A percentile compares a stretch with the other conserved stretches of the same genome.
Conservation (phyloP, 2,888 invertebrate genomes). For the Orthosia gracilis region DNA sequence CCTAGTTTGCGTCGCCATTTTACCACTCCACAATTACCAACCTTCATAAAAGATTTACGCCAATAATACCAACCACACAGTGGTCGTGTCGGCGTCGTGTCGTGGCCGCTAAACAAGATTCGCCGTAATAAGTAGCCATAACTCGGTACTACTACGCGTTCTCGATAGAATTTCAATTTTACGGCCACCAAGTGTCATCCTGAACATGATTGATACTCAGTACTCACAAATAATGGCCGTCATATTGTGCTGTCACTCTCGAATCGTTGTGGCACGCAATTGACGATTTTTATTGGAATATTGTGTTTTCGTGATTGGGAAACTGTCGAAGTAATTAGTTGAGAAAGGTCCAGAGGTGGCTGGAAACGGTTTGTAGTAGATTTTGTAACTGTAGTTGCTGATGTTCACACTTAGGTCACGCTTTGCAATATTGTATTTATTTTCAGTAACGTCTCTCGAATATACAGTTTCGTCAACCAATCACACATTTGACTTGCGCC, state of each 20-base stretch:
- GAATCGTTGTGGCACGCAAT: conserved; percentile 38
- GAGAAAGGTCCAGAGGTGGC: conserved; percentile 14
- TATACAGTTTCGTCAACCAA: conserved; percentile 4
- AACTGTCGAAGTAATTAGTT: conserved; percentile 45
- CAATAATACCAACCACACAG: conserved; percentile 60
- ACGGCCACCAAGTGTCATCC: conserved; percentile 73
- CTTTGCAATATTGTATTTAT: conserved; percentile 9
- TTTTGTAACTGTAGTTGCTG: conserved; percentile 12
- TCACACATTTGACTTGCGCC: neutral
- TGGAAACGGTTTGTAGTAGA: neutral
- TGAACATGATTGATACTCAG: conserved; percentile 80
- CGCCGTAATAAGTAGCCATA: conserved; percentile 80
- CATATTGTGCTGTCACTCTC: conserved; percentile 78
- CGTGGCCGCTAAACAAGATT: conserved; percentile 56
- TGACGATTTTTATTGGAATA: conserved; percentile 51
- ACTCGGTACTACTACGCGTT: conserved; percentile 72
- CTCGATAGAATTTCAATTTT: conserved; percentile 82
- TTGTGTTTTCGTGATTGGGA: conserved; percentile 26
- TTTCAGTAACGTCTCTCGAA: neutral
- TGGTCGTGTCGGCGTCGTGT: conserved; percentile 65
- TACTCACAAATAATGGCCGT: conserved; percentile 76
- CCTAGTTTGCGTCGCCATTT: conserved; percentile 21
- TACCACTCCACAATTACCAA: conserved; percentile 38
- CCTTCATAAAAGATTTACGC: conserved; percentile 63
- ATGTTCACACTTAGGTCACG: conserved; percentile 2